Evolutionary conservation across 2,888 invertebrate genomes (phyloP), one percentile per base, ranked within the genome.

Genomic region (Eristalinus aeneus): DNA sequence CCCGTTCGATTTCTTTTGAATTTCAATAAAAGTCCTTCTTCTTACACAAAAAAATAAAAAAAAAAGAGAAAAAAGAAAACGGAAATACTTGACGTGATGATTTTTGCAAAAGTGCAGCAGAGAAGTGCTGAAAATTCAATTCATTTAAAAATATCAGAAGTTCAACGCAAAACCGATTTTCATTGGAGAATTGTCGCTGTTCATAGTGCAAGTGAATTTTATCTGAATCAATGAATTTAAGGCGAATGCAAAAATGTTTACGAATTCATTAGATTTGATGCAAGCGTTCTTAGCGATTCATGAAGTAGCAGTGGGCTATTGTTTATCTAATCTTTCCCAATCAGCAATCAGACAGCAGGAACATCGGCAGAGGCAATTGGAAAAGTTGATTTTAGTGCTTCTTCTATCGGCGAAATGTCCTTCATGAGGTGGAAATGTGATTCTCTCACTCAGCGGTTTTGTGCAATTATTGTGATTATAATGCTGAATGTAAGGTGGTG

Each of bases 351-450:
- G 31, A 82, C 67, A 67, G 23, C 67, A 73, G 53, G 53, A 74
- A 31, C 72, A 60, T 53, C 67, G 65, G 54, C 79, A 73, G 27
- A 53, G 39, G 54, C 61, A 85, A 54, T 85, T 76, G 64, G 46
- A 46, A 69, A 69, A 78, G 56, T 78, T 82, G 32, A 16, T 65
- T 61, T 67, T 56, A 67, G 86, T 86, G 82, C 63, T 74, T 74
- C 9, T 65, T 64, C 4, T 81, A 73, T 77, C 78, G 86, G 74
- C 86, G 86, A 86, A 86, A 86, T 86, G 86, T 86, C 77, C 82
- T 71, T 77, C 74, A 65, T 86, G 86, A 86, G 82, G 86, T 86
- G 86, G 82, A 86, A 82, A 71, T 82, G 81, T 82, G 82, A 82
- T 82, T 78, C 53, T 67, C 64, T 82, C 71, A 78, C 64, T 74